These are phyloP conservation scores for Sinocyclocheilus grahami DNA, from an alignment of 2,113 vertebrate genomes.

Conservation along the genomic window DNA sequence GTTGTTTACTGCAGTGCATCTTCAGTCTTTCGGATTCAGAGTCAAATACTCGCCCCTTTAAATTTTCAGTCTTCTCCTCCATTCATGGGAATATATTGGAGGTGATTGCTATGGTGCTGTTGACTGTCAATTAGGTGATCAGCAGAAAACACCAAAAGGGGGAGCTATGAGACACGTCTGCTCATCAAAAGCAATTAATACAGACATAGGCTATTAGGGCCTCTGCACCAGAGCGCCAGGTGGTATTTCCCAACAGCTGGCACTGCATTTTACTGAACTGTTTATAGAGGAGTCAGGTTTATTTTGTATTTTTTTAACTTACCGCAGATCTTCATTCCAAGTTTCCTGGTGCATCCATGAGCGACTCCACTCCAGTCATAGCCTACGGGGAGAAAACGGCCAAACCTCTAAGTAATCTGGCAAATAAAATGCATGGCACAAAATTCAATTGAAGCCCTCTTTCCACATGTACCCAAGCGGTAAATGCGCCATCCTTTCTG, in stretches of 20 bases:
- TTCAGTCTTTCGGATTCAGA: too few species aligned
- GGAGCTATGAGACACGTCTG: conserved; percentile 18
- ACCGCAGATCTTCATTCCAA: conserved; percentile 98
- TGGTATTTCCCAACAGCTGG: background rate
- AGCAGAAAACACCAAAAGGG: conserved; percentile 3
- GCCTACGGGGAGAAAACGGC: conserved; percentile 70
- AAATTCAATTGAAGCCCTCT: background rate
- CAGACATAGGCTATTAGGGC: background rate
- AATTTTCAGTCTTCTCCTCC: background rate
- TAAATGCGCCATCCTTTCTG: conserved; percentile 16
- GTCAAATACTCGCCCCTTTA: background rate
- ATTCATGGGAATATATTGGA: background rate
- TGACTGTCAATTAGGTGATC: background rate
- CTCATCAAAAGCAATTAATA: background rate
- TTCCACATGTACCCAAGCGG: background rate
- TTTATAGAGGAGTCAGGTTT: background rate
- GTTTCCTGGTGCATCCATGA: conserved; percentile 93
- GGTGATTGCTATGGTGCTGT: background rate
- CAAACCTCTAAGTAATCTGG: background rate
- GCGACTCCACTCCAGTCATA: conserved; percentile 97
- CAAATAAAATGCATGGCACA: background rate
- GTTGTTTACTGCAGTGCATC: background rate
- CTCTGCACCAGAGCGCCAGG: background rate
- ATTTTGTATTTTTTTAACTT: conserved; percentile 64
- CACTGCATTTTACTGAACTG: background rate